Conservation (phyloP, 1,140 invertebrate species). For the Microplitis demolitor region DNA sequence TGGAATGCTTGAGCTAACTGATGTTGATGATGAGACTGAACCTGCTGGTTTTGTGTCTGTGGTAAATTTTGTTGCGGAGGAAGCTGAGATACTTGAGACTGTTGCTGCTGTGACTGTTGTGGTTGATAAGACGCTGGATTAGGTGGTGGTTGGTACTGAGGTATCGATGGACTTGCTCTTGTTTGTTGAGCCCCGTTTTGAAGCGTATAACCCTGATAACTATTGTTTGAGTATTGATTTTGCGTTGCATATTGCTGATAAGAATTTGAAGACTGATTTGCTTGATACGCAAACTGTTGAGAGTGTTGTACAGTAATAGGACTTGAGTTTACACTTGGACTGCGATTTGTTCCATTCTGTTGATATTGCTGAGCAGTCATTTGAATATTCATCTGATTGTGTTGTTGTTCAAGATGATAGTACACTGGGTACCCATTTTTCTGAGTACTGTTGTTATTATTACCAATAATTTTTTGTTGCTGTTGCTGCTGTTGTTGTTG, state of each 20-base stretch:
- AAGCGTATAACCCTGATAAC: conserved; percentile 47
- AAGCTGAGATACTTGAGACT: conserved; percentile 35
- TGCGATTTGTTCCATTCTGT: conserved; percentile 43
- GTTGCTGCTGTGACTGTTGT: conserved; percentile 27
- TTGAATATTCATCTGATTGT: conserved; percentile 59
- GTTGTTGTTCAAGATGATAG: conserved; percentile 55
- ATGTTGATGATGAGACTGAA: conserved; percentile 42
- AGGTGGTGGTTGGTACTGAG: conserved; percentile 55
- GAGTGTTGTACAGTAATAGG: conserved; percentile 54
- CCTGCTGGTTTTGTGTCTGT: conserved; percentile 23
- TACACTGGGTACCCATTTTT: conserved; percentile 50
- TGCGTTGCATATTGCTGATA: conserved; percentile 42
- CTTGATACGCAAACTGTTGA: conserved; percentile 43
- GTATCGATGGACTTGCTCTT: conserved; percentile 49
- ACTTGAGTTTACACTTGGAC: conserved; percentile 46
- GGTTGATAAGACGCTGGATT: conserved; percentile 44
- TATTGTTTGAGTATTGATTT: conserved; percentile 46
- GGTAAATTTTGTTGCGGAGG: conserved; percentile 28
- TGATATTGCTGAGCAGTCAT: conserved; percentile 36
- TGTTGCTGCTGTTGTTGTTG: conserved; percentile 25
- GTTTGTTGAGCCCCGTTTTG: conserved; percentile 46
- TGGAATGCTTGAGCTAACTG: conserved; percentile 51
- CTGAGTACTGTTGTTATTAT: conserved; percentile 2
- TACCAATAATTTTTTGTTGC: conserved; percentile 11
- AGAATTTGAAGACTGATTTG: conserved; percentile 48